Evolutionary conservation across 2,888 invertebrate species (phyloP), one percentile per base, ranked within the genome.

Genomic region (Phyto melanocephala): DNA sequence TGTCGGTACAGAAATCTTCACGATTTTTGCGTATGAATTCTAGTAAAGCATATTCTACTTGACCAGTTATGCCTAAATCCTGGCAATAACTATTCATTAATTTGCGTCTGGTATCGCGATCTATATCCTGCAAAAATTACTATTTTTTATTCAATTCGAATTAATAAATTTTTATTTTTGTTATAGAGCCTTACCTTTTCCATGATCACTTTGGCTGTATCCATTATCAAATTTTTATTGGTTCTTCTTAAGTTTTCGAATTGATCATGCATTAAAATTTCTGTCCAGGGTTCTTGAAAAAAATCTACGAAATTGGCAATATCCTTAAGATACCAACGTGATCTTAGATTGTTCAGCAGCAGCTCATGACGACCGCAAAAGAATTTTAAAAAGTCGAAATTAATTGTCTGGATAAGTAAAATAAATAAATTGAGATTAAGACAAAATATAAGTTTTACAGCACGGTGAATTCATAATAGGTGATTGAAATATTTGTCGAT

Each of bases 311-410:
- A 88, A 47, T 76, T 86, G 0, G 40, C n/a, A 2, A 90, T 88
- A 11, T 86, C 80, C 5, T 86, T 85, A 2, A 78, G 1, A 17
- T 84, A 84, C 78, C 81, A 89, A 4, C 87, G 86, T 0, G 15
- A n/a, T 0, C 62, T 56, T 0, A 90, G 7, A 79, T 89, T 88
- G 20, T 88, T 88, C 0, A 90, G 83, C 56, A 88, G 40, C 1
- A 85, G 13, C 20, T 88, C 88, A 75, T 90, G 90, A 11, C 85
- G 85, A 11, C 90, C 89, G 10, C 87, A 85, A 62, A 89, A 88
- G 68, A 84, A 87, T 47, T 88, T 86, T 63, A 90, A 33, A 45
- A 86, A 90, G 37, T 86, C 86, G 1, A 87, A 71, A 20, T 84
- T 77, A 4, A 81, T 63, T 45, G 65, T 77, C 78, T 84, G 70